A percentile compares a stretch with the other conserved stretches of the same genome.
Conservation (phyloP, 2,113 vertebrate species). For the Cryptomyrus ogoouensis region DNA sequence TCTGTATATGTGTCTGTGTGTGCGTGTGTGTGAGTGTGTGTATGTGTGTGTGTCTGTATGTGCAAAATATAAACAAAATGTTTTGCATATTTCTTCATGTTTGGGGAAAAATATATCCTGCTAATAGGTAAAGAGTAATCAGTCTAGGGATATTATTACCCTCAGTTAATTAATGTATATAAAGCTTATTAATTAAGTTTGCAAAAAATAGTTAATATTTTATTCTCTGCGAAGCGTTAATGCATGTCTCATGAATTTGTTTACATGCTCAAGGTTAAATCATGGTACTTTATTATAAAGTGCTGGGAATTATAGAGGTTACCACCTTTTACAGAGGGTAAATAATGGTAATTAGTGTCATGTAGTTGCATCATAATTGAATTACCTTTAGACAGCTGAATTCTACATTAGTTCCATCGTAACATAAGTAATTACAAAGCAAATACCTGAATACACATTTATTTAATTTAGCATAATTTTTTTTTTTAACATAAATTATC, state of each 20-base stretch:
- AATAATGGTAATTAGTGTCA: slow-evolving; percentile 4
- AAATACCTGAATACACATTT: background rate
- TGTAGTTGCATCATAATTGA: background rate
- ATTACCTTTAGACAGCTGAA: background rate
- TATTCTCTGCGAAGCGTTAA: background rate
- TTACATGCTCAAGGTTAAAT: slow-evolving; percentile 7
- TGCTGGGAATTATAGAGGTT: background rate
- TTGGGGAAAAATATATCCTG: background rate
- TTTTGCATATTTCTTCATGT: slow-evolving; percentile 8
- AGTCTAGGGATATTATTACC: background rate
- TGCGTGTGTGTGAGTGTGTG: background rate
- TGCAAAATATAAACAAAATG: background rate
- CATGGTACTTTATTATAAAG: background rate
- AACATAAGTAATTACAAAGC: background rate
- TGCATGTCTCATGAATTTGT: slow-evolving; percentile 7
- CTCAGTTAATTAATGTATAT: background rate
- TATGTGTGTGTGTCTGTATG: background rate
- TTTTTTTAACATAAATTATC: background rate
- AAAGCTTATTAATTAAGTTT: slow-evolving; percentile 8
- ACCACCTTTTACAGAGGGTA: background rate
- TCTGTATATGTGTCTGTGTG: no score
- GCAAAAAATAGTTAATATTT: background rate
- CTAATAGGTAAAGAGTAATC: background rate
- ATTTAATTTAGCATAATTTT: background rate
- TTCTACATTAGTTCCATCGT: background rate